Evolutionary conservation across 2,797 vertebrate genomes (phyloP).

Genomic region (Rallus crepitans): DNA sequence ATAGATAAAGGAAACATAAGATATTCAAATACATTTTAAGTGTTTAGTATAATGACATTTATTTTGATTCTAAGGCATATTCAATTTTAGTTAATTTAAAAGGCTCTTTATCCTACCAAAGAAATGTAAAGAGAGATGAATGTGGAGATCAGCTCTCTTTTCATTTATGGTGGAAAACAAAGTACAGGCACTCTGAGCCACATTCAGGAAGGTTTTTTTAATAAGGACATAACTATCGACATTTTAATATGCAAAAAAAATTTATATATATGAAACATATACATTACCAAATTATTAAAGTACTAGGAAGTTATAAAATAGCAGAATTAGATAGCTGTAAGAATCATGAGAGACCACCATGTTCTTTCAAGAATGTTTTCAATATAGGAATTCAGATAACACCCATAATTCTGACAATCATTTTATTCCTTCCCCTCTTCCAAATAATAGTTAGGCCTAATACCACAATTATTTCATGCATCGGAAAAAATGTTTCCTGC

Average conservation of each 20-base stretch:
- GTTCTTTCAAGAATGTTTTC: not conserved
- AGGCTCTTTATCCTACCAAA: not conserved
- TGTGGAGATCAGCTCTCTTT: not conserved
- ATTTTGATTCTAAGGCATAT: not conserved
- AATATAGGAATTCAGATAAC: not conserved
- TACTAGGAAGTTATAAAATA: not conserved
- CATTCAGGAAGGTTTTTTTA: not conserved
- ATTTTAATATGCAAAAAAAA: not conserved
- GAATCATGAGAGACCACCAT: not conserved
- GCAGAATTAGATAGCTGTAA: not conserved
- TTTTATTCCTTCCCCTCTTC: not conserved
- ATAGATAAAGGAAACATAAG: not conserved
- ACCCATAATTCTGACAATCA: not conserved
- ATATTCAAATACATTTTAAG: not conserved
- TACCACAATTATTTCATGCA: not conserved
- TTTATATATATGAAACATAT: not conserved
- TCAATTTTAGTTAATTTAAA: not conserved
- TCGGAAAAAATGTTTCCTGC: not conserved
- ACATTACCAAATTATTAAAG: not conserved
- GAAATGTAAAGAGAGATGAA: not conserved
- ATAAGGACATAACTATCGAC: not conserved
- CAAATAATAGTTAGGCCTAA: not conserved
- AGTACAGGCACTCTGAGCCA: not conserved
- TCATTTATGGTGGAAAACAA: not conserved
- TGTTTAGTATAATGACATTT: not conserved